A percentile compares a stretch with the other conserved stretches of the same genome.
phyloP scores from a whole-genome alignment of 1,140 invertebrate species.

The Tetranychus urticae region DNA sequence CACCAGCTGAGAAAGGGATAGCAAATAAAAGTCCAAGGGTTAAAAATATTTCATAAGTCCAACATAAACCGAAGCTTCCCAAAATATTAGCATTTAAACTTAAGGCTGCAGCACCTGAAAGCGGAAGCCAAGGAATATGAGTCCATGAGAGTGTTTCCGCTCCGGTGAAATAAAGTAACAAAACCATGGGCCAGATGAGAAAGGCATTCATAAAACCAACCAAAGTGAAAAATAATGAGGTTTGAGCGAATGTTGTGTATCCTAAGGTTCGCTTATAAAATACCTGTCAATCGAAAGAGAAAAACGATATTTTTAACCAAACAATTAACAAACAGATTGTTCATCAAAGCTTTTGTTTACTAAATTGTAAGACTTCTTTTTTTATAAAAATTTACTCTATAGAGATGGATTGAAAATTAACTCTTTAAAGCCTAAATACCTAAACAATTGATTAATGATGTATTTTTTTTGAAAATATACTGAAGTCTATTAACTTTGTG shows the following conservation, averaged over 20 bases:
- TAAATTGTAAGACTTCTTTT: too few species aligned
- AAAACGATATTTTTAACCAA: too few species aligned
- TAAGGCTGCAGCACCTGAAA: conserved; percentile 11
- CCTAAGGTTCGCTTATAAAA: conserved; percentile 71
- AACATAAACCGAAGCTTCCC: conserved; percentile 63
- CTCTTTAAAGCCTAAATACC: too few species aligned
- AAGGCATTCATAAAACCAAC: conserved; percentile 57
- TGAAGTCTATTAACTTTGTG: too few species aligned
- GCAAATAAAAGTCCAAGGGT: conserved; percentile 70
- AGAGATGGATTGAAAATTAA: too few species aligned
- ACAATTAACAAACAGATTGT: too few species aligned
- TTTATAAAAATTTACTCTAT: too few species aligned
- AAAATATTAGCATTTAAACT: conserved; percentile 56
- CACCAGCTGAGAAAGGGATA: conserved; percentile 74
- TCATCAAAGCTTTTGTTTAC: too few species aligned
- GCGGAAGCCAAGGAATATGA: conserved; percentile 13
- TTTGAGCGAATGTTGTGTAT: conserved; percentile 62
- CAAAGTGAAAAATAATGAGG: conserved; percentile 60
- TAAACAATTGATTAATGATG: too few species aligned
- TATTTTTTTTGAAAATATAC: too few species aligned
- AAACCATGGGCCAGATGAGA: conserved; percentile 58
- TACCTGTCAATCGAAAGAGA: conserved; percentile 29
- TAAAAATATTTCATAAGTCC: conserved; percentile 78
- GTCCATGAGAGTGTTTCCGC: conserved; percentile 42
- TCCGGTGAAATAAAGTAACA: conserved; percentile 57